Evolutionary conservation across 2,797 vertebrate species (phyloP), one percentile per base, ranked within the genome.

Genomic region (Sylvilagus floridanus): DNA sequence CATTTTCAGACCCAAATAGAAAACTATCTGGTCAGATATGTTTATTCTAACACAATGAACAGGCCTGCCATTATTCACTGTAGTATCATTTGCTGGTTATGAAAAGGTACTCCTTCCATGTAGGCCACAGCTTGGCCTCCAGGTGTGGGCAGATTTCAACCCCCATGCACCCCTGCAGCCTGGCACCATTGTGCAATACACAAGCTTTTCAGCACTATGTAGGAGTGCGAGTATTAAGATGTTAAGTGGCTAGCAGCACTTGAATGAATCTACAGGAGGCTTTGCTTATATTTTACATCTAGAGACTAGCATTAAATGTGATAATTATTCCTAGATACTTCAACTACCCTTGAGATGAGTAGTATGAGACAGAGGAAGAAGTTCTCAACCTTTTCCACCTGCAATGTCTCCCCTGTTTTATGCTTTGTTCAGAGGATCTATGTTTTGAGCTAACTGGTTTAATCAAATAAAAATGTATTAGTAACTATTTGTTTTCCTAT

Each of bases 381-480:
- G 5, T 83, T 83, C 60, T 89, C 42, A 52, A 24, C 17, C 12
- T 88, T 90, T 75, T 37, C 82, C 5, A 32, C 2, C 28, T 35
- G 28, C 3, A 21, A 63, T 72, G 26, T 57, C 14, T n/a, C 11
- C 0, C 28, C 7, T 66, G 52, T 35, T 2, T 81, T 69, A 62
- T 30, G 72, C 71, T 90, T 89, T 12, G 52, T 1, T 37, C 1
- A 30, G 1, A 47, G 9, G 19, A 26, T 7, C 86, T 86, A 19
- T 28, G 3, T 88, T 90, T 42, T 84, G 37, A 87, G 57, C 88
- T 77, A 69, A 81, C 32, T 73, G 7, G 5, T 73, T 69, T 72
- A 84, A 77, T 10, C 68, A 75, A 90, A 50, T 79, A 65, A 71
- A 94, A 65, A 88, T 62, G 90, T 12, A 54, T 42, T 85, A 82